Percentiles rank a stretch among this genome's conserved stretches.
phyloP scores from a whole-genome alignment of 2,113 vertebrate genomes.

The Campylomormyrus tamandua region DNA sequence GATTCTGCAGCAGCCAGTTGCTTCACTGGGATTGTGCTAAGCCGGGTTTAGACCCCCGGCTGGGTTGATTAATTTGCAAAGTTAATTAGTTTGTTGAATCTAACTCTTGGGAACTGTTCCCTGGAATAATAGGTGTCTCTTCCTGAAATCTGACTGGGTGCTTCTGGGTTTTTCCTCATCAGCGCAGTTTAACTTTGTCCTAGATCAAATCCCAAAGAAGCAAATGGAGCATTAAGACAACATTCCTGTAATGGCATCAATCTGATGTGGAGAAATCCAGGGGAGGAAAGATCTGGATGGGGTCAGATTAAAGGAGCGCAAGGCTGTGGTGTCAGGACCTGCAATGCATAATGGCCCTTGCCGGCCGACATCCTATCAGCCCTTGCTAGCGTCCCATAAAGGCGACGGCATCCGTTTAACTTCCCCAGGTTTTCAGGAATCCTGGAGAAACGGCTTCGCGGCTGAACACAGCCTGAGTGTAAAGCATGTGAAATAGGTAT shows the following conservation, averaged over 20 bases:
- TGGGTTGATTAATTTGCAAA: slow-evolving; percentile 23
- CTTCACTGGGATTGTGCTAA: slow-evolving; percentile 36
- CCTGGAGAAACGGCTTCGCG: neutral
- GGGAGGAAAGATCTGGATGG: neutral
- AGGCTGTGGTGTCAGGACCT: neutral
- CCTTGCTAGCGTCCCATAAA: neutral
- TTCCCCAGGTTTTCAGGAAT: neutral
- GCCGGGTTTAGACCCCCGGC: slow-evolving; percentile 36
- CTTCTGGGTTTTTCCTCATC: slow-evolving; percentile 23
- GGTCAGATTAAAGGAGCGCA: neutral
- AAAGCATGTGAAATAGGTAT: neutral
- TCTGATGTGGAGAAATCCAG: neutral
- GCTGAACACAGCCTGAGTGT: neutral
- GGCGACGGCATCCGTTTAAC: neutral
- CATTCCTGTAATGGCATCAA: neutral
- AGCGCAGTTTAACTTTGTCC: slow-evolving; percentile 10
- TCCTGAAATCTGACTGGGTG: slow-evolving; percentile 27
- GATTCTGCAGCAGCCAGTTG: neutral
- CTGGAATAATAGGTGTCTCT: neutral
- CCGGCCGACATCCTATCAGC: neutral
- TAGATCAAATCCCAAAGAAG: slow-evolving; percentile 33
- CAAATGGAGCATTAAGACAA: slow-evolving; percentile 13
- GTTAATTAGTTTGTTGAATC: slow-evolving; percentile 44
- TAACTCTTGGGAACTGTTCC: slow-evolving; percentile 28
- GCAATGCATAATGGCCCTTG: neutral